Evolutionary conservation across 2,113 vertebrate genomes (phyloP), one percentile per base, ranked within the genome.

Genomic region (Chloebia gouldiae): DNA sequence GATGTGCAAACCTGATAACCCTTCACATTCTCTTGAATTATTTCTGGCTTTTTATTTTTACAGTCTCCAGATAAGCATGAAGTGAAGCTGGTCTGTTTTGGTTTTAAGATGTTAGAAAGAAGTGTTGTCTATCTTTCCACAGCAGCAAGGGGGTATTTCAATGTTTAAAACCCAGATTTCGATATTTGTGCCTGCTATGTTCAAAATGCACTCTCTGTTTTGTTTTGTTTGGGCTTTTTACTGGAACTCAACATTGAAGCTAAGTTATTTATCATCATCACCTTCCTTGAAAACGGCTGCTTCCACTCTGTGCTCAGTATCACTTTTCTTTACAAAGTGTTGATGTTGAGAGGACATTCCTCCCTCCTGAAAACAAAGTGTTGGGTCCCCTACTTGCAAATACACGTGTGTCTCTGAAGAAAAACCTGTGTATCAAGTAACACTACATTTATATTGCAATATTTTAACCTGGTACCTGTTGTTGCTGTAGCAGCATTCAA

Each of bases 381-480:
- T 80, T 89, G 79, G 61, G 45, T 93, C 88, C 72, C 88, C 92
- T 93, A 90, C 56, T 88, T 95, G 93, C 90, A 83, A 81, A 72
- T 60, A 81, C 72, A 88, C 0, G 1, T 30, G 60, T 8, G 25
- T 86, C 82, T 93, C 79, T 66, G 80, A 83, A 86, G 82, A 90
- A 94, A 96, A 94, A 77, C 22, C 69, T 84, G 86, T 88, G 86
- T 86, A 93, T 95, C 72, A 88, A 94, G 86, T 95, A 94, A 94
- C 61, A 83, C 68, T 96, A 86, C 96, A 92, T 93, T 88, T 95
- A 93, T 95, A 94, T 92, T 90, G 88, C 94, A 96, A 84, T 95
- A 94, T 93, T 96, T 96, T 96, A 92, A 89, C 31, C 93, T 96
- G 96, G 96, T 97, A 97, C 95, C 96, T 91, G 81, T 96, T 92